Evolutionary conservation across 2,888 invertebrate species (phyloP).

Genomic region (Archips xylosteana): DNA sequence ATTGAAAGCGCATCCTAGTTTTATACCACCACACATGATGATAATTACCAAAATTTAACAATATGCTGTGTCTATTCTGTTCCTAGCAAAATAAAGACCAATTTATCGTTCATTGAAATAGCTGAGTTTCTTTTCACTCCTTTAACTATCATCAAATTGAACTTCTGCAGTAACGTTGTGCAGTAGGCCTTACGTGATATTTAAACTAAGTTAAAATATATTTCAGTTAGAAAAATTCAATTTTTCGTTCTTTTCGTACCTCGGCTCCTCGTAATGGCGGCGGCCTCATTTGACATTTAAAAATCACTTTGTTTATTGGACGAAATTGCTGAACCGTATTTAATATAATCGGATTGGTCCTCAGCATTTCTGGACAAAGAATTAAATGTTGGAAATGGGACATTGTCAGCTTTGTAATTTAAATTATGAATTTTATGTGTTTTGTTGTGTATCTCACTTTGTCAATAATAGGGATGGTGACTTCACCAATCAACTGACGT

Average conservation of each 20-base stretch:
- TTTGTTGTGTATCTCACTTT: background rate
- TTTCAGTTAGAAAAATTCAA: no score
- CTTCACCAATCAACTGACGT: no score
- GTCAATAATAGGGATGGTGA: background rate
- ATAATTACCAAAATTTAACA: constrained; percentile 41
- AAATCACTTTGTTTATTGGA: constrained; percentile 17
- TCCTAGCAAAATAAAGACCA: constrained; percentile 81
- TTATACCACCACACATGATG: background rate
- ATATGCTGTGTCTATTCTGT: constrained; percentile 60
- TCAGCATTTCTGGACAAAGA: constrained; percentile 8
- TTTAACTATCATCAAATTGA: no score
- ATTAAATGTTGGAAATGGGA: constrained; percentile 32
- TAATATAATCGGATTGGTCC: constrained; percentile 26
- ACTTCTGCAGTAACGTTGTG: no score
- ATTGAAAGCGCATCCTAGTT: background rate
- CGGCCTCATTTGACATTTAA: constrained; percentile 11
- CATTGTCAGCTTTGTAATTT: constrained; percentile 21
- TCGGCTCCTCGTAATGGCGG: no score
- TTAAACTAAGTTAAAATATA: no score
- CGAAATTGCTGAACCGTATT: constrained; percentile 24
- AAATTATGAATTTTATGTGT: constrained; percentile 9
- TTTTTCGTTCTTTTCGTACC: no score
- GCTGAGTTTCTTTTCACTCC: constrained; percentile 42
- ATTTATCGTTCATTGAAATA: constrained; percentile 63
- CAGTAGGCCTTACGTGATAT: no score